Evolutionary conservation across 1,140 invertebrate genomes (phyloP).

Genomic region (Tetragonula clypearis): DNA sequence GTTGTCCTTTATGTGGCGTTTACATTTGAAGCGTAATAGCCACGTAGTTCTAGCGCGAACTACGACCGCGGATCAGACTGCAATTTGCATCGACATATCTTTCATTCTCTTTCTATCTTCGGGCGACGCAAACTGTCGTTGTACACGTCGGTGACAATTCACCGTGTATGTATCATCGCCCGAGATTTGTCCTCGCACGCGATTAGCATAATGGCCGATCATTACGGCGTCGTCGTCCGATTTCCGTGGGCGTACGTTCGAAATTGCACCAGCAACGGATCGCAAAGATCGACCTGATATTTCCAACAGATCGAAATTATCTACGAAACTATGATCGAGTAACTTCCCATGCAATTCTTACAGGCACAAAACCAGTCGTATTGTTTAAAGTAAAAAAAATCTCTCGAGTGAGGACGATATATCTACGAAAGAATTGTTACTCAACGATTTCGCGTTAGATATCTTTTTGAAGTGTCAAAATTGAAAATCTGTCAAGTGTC

Average conservation of each 20-base stretch:
- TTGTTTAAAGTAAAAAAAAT: neutral
- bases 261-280: slow-evolving; percentile 34
- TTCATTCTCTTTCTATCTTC: neutral
- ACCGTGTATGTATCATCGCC: slow-evolving; percentile 53
- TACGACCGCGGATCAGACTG: slow-evolving; percentile 39
- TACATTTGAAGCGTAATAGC: slow-evolving; percentile 52
- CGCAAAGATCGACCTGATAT: slow-evolving; percentile 16
- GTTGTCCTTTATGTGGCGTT: slow-evolving; percentile 39
- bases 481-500: neutral
- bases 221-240: slow-evolving; percentile 59
- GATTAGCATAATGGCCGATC: slow-evolving; percentile 66
- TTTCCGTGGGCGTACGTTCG: slow-evolving; percentile 64
- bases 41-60: slow-evolving; percentile 37
- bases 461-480: neutral
- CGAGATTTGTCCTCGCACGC: slow-evolving; percentile 48
- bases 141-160: slow-evolving; percentile 64
- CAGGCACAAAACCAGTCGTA: neutral
- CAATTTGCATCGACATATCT: slow-evolving; percentile 60
- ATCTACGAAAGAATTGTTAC: too few relatives aligned
- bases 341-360: neutral
- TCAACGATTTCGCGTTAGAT: neutral
- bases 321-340: neutral
- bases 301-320: neutral
- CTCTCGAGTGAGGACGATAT: neutral
- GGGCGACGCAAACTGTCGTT: slow-evolving; percentile 54